A percentile compares a stretch with the other conserved stretches of the same genome.
phyloP scores from a whole-genome alignment of 2,888 invertebrate species.

The Catocala fraxini region DNA sequence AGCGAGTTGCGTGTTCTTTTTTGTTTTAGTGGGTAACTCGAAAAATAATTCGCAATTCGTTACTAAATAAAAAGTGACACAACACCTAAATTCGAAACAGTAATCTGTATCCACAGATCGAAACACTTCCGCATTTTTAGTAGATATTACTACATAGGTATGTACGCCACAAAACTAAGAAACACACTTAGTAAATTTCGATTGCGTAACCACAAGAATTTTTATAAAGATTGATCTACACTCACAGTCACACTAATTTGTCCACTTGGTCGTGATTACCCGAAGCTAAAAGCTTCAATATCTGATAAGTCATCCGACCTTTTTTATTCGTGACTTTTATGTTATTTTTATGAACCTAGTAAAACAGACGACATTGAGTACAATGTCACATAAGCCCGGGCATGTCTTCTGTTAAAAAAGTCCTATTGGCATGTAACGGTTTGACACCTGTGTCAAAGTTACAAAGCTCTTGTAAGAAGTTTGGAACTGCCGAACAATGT shows the following conservation, averaged over 20 bases:
- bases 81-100: too few relatives aligned
- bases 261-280: constrained; percentile 29
- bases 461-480: constrained; percentile 8
- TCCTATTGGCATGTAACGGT: neutral
- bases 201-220: constrained; percentile 1
- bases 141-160: too few relatives aligned
- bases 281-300: constrained; percentile 40
- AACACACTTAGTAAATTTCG: neutral
- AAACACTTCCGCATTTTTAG: too few relatives aligned
- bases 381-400: neutral
- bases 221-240: constrained; percentile 15
- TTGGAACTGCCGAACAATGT: constrained; percentile 2
- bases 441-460: constrained; percentile 10
- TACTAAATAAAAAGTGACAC: too few relatives aligned
- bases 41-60: too few relatives aligned
- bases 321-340: constrained; percentile 2
- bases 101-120: too few relatives aligned
- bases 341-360: neutral
- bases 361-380: neutral
- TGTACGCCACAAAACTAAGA: neutral
- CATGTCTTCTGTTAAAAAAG: neutral
- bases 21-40: too few relatives aligned
- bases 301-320: constrained; percentile 29
- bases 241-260: constrained; percentile 27
- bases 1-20: too few relatives aligned